phyloP scores from a whole-genome alignment of 2,888 invertebrate species.

The Luperina nickerlii region DNA sequence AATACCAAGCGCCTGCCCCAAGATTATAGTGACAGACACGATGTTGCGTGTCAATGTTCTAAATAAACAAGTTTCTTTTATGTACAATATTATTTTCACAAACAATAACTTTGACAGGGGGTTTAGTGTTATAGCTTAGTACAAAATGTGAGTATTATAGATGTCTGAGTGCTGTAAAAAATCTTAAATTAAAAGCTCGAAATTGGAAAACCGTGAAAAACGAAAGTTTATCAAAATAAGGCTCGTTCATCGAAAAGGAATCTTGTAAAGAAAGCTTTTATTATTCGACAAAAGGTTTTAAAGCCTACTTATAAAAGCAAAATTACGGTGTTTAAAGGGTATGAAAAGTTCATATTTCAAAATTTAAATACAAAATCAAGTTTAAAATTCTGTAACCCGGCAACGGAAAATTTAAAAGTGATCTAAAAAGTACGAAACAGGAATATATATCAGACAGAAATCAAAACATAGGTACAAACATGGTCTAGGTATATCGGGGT shows the following conservation, averaged over 20 bases:
- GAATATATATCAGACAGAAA: no score
- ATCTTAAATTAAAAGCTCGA: not conserved
- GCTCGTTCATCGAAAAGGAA: not conserved
- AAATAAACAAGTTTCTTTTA: not conserved
- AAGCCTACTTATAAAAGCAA: not conserved
- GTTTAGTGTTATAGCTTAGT: no score
- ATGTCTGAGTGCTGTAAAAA: not conserved
- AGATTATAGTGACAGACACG: conserved; percentile 43
- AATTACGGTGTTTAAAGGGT: not conserved
- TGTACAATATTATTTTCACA: not conserved
- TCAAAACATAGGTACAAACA: no score
- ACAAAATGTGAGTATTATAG: not conserved
- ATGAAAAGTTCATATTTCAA: not conserved
- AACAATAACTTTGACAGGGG: not conserved
- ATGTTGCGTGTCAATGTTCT: not conserved
- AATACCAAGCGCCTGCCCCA: conserved; percentile 44
- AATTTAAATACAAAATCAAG: no score
- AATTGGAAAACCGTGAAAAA: not conserved
- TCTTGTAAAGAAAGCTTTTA: not conserved
- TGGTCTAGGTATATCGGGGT: no score
- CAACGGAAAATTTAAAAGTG: no score
- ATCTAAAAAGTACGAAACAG: no score
- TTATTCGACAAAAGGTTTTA: not conserved
- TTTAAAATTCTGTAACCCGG: no score
- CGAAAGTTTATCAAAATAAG: not conserved